Percentiles rank a stretch among this genome's conserved stretches.
These are phyloP conservation scores for Tachypleus tridentatus DNA, from an alignment of 1,140 invertebrate species.

Conservation along the genomic window DNA sequence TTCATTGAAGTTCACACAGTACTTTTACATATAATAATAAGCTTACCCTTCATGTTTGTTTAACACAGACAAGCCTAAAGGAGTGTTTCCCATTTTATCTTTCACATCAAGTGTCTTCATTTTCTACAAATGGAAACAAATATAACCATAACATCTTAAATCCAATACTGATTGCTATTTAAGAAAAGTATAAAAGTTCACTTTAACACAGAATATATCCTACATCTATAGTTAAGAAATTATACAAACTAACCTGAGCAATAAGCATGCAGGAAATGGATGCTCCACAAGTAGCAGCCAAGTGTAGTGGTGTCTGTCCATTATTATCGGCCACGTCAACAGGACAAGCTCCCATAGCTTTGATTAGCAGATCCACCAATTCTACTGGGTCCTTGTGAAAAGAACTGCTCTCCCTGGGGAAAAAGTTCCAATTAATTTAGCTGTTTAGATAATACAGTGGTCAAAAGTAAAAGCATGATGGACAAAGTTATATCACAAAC, in stretches of 20 bases:
- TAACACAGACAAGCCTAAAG: slow-evolving; percentile 37
- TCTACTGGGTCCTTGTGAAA: slow-evolving; percentile 38
- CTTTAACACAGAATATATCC: too few relatives aligned
- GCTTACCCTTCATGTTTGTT: slow-evolving; percentile 37
- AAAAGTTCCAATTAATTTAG: too few relatives aligned
- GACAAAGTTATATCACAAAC: too few relatives aligned
- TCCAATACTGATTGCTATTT: neutral
- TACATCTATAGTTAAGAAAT: too few relatives aligned
- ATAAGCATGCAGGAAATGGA: slow-evolving; percentile 39
- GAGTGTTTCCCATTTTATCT: slow-evolving; percentile 39
- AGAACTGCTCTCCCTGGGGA: neutral
- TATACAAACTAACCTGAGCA: slow-evolving; percentile 22
- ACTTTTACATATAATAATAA: neutral
- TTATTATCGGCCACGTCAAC: slow-evolving; percentile 33
- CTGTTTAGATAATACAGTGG: too few relatives aligned
- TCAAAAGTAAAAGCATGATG: too few relatives aligned
- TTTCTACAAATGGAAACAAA: slow-evolving; percentile 24
- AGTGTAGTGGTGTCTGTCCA: slow-evolving; percentile 37
- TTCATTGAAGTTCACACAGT: too few relatives aligned
- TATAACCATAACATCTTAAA: slow-evolving; percentile 3
- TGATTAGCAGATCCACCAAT: slow-evolving; percentile 29
- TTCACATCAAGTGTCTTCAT: slow-evolving; percentile 31
- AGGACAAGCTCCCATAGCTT: slow-evolving; percentile 30
- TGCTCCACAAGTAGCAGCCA: slow-evolving; percentile 38
- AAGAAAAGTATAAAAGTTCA: too few relatives aligned